Evolutionary conservation across 2,113 vertebrate genomes (phyloP).

Genomic region (Neolamprologus caudopunctatus): DNA sequence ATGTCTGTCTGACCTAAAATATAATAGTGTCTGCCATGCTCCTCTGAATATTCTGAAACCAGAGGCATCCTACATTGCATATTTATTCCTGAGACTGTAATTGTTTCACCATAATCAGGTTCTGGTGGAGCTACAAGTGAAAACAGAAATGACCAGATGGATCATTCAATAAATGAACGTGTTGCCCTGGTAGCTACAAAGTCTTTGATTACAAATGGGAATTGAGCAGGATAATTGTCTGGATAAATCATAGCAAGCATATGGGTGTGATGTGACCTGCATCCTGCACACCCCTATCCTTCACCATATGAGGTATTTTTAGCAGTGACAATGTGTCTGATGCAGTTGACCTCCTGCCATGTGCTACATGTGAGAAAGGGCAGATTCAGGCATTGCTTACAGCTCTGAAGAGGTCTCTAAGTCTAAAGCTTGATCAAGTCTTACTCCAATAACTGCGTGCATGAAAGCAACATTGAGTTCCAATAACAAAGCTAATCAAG

Average conservation of each 20-base stretch:
- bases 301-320: background rate
- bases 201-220: background rate
- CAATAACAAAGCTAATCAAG: constrained; percentile 4
- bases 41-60: background rate
- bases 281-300: background rate
- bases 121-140: background rate
- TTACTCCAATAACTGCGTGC: background rate
- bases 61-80: background rate
- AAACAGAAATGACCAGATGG: background rate
- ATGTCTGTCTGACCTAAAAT: background rate
- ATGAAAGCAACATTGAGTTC: background rate
- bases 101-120: background rate
- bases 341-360: background rate
- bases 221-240: background rate
- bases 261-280: background rate
- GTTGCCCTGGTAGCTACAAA: background rate
- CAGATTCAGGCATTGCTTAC: background rate
- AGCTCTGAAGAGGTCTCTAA: background rate
- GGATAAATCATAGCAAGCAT: background rate
- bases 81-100: background rate
- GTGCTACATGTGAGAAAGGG: background rate
- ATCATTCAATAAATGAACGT: background rate
- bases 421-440: background rate
- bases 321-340: background rate
- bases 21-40: background rate